Percentiles rank a stretch among this genome's conserved stretches.
These are phyloP conservation scores for Heliconius charithonia DNA, from an alignment of 2,888 invertebrate genomes.

Conservation along the genomic window DNA sequence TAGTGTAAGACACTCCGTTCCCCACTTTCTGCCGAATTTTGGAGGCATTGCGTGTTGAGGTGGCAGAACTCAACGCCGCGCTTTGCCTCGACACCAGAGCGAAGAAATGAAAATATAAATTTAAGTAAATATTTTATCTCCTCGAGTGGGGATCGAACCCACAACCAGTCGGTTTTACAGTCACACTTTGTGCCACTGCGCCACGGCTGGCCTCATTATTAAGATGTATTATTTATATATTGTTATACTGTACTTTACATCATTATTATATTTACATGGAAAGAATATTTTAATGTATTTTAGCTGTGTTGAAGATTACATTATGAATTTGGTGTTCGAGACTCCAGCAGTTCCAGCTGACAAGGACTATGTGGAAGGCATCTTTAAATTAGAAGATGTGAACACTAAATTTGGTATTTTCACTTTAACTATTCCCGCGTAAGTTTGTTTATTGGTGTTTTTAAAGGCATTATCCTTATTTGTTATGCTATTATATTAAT, in stretches of 20 bases:
- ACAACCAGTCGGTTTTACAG: too few species aligned
- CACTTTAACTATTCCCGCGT: slow-evolving; percentile 77
- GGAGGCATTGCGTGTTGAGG: too few species aligned
- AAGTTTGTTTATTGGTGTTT: slow-evolving; percentile 47
- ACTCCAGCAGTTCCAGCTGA: slow-evolving; percentile 74
- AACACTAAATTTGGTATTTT: slow-evolving; percentile 78
- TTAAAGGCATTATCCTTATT: background rate
- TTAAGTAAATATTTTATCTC: too few species aligned
- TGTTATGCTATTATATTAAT: background rate
- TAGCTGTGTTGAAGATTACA: slow-evolving; percentile 80
- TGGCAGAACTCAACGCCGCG: too few species aligned
- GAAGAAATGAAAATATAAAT: too few species aligned
- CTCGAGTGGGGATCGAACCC: too few species aligned
- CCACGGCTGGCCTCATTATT: too few species aligned
- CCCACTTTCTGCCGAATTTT: too few species aligned
- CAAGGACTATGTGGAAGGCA: slow-evolving; percentile 65
- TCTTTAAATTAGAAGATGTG: slow-evolving; percentile 72
- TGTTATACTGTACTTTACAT: background rate
- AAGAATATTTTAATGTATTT: slow-evolving; percentile 29
- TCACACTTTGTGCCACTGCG: too few species aligned
- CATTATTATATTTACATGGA: background rate
- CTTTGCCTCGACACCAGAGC: too few species aligned
- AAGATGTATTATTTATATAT: background rate
- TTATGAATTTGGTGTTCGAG: slow-evolving; percentile 77
- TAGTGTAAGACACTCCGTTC: too few species aligned